Conservation (phyloP, 2,113 vertebrate species). For the human (Homo sapiens) region DNA sequence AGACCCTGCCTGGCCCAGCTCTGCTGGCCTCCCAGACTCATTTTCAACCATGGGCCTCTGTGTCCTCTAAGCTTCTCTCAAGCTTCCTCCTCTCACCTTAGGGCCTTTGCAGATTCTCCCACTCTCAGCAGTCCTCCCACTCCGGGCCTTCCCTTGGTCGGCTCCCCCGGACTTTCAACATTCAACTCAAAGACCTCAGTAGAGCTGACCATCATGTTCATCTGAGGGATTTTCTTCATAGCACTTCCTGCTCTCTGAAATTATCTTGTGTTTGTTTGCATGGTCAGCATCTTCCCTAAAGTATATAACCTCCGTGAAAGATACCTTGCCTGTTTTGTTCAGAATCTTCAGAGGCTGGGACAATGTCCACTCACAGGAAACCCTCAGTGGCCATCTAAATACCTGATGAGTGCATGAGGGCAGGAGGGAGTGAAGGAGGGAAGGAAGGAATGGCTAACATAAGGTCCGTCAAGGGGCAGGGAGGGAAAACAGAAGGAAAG, state of each 20-base stretch:
- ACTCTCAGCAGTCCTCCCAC: not conserved
- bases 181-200: not conserved
- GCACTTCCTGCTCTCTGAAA: not conserved
- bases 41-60: not conserved
- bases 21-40: accelerated
- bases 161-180: not conserved
- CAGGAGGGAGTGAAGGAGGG: not conserved
- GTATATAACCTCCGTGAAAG: not conserved
- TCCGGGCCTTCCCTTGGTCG: not conserved
- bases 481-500: not conserved
- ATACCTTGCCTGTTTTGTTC: not conserved
- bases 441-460: not conserved
- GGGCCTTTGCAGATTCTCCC: not conserved
- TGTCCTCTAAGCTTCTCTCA: not conserved
- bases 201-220: not conserved
- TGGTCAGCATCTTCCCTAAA: not conserved
- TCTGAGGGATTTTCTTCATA: not conserved
- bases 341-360: not conserved
- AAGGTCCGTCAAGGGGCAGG: not conserved
- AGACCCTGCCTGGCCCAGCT: accelerated
- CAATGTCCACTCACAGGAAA: not conserved
- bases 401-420: accelerated
- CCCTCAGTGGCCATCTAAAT: not conserved
- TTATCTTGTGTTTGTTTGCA: not conserved
- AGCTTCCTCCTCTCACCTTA: not conserved